phyloP scores from a whole-genome alignment of 2,797 vertebrate species.

The Sebastes trivittatus region DNA sequence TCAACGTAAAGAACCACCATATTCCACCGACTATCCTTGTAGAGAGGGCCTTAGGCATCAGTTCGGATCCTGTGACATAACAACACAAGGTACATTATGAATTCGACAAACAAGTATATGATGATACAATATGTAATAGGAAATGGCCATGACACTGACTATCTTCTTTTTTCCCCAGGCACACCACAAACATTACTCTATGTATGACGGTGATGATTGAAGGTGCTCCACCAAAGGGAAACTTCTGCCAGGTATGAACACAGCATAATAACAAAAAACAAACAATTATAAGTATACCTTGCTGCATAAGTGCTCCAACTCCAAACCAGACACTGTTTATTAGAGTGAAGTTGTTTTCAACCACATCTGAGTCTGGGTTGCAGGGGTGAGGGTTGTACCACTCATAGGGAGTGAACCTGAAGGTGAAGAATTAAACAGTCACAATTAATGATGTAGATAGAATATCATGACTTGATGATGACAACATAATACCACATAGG shows the following conservation, averaged over 20 bases:
- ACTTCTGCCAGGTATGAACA: neutral
- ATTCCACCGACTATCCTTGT: slow-evolving; percentile 98
- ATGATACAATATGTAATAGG: neutral
- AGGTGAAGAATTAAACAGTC: neutral
- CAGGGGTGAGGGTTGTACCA: slow-evolving; percentile 99
- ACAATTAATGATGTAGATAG: neutral
- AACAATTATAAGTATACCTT: slow-evolving; percentile 84
- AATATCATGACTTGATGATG: neutral
- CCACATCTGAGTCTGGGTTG: slow-evolving; percentile 96
- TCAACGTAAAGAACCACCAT: slow-evolving; percentile 99
- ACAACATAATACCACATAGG: neutral
- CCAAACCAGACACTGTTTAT: slow-evolving; percentile 99
- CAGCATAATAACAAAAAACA: neutral
- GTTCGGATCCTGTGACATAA: slow-evolving; percentile 89
- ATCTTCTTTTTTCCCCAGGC: neutral
- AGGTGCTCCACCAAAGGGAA: neutral
- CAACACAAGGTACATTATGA: neutral
- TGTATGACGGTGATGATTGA: neutral
- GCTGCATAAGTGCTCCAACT: slow-evolving; percentile 98
- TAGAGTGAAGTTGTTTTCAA: slow-evolving; percentile 98
- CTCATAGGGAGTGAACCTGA: slow-evolving; percentile 97
- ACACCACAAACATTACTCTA: neutral
- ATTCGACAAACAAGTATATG: neutral
- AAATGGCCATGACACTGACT: neutral
- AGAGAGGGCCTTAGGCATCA: slow-evolving; percentile 98